Base-by-base conservation (phyloP, 2,113 vertebrate genomes). In the Prolemur simus region DNA sequence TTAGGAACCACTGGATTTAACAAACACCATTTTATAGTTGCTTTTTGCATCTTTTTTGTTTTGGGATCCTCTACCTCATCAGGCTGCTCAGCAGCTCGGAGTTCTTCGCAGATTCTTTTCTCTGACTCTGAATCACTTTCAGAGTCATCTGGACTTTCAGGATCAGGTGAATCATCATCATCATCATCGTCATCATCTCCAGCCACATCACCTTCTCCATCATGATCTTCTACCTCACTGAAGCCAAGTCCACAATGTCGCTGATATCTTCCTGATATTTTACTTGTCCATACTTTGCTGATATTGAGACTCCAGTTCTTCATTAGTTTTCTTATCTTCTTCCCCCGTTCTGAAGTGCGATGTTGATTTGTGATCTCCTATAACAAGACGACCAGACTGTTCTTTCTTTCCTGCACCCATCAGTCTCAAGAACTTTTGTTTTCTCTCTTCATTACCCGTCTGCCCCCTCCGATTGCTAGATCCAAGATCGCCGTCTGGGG, bases 271-370 rank as follows among this genome's bases (percentile, higher is more conserved):
- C 42, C 42, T 42, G 42, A 42, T 42, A 42, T 5, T 42, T 42
- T 42, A 42, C 42, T 42, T 42, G 42, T 42, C 42, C 42, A 42
- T 42, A 42, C 42, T 42, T 42, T 42, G 42, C 42, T 42, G 42
- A 42, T 4, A 42, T 5, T 42, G 42, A 42, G 42, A 42, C 42
- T 42, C 42, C 42, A 42, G 42, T 42, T 42, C 42, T 42, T 42
- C 42, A 42, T 42, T 42, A 42, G 5, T 42, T 42, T 42, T 42
- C 42, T 42, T 42, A 5, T 4, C 42, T 97, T 97, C 98, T 99
- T 99, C 97, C 99, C 99, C 99, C 98, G 99, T 99, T 98, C 99
- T 98, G 98, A 99, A 99, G 98, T 99, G 99, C 96, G 99, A 99
- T 87, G 99, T 99, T 97, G 99, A 99, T 97, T 98, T 99, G 98